Base-by-base conservation (phyloP, 2,888 invertebrate species). In the Scaptodrosophila latifasciaeformis region DNA sequence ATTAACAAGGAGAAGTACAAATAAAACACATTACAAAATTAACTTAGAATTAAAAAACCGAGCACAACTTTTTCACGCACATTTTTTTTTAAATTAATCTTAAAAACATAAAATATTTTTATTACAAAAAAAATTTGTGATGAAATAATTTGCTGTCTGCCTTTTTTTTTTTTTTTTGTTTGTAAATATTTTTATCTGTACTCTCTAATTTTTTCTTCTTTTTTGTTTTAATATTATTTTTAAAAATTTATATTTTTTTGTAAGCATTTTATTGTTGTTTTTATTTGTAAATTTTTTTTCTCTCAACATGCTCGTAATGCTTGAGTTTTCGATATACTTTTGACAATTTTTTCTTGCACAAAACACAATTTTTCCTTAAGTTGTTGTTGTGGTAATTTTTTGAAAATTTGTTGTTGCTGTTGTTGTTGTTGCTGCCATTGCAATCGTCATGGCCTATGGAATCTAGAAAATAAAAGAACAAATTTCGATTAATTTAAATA, bases 381-480 rank as follows among this genome's bases (percentile, higher is more conserved):
- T 52, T 62, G 55, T 24, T 60, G 51, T 49, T 68, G 68, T 62
- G 63, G 79, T 64, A 77, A 61, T 79, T 77, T 80, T 65, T 67
- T 78, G 72, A 76, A 80, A 82, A 80, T 67, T 65, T 81, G 47
- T 17, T 37, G 81, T 86, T 85, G 84, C 86, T 86, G 86, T 89
- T 90, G 90, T 89, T 90, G 91, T 92, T 91, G 92, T 91, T 91
- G 91, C 90, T 75, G 81, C 86, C 85, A 85, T 86, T 86, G 86
- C 89, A 90, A 90, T 89, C 90, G 91, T 92, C 92, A 92, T 91
- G 92, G 91, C 90, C 91, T 91, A 89, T 92, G 92, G 89, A 91
- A 92, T 89, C 92, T 92, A 88, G 18, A 80, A 80, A 59, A 65
- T 7, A 53, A 64, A 29, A 62, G 27, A 39, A 42, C 9, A 21